These are phyloP conservation scores for Ectropis grisescens DNA, from an alignment of 1,140 invertebrate genomes.

Conservation along the genomic window DNA sequence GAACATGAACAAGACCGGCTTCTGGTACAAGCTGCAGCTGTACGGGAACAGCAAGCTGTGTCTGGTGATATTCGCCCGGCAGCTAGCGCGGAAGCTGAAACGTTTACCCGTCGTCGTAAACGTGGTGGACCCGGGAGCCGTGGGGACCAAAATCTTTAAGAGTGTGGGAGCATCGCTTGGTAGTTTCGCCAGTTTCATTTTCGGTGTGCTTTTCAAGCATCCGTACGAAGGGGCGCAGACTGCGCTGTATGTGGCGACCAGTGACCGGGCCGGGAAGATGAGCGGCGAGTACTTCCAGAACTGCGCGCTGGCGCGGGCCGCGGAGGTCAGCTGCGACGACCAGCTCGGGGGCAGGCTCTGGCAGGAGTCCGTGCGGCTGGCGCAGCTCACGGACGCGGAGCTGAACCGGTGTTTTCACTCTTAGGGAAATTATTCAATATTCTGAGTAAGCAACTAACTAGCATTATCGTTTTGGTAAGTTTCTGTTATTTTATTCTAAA, in stretches of 20 bases:
- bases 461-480: no score
- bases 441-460: no score
- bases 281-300: constrained; percentile 51
- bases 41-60: constrained; percentile 81
- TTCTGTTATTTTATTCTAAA: no score
- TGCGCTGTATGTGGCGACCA: constrained; percentile 28
- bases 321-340: constrained; percentile 14
- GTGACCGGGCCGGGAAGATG: constrained; percentile 21
- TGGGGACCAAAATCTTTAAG: constrained; percentile 69
- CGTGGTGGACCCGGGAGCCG: constrained; percentile 72
- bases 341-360: constrained; percentile 19
- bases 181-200: constrained; percentile 19
- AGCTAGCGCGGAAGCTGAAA: constrained; percentile 72
- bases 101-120: constrained; percentile 69
- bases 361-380: constrained; percentile 24
- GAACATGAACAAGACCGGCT: constrained; percentile 70
- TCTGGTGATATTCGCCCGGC: constrained; percentile 75
- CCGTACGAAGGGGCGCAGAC: constrained; percentile 49
- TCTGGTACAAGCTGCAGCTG: constrained; percentile 63
- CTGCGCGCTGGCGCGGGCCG: constrained; percentile 16
- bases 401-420: constrained; percentile 6
- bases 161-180: constrained; percentile 18
- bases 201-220: constrained; percentile 28
- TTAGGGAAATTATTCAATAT: no score
- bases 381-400: constrained; percentile 24